Percentiles rank a stretch among this genome's conserved stretches.
phyloP scores from a whole-genome alignment of 2,113 vertebrate species.

The Arenaria interpres region DNA sequence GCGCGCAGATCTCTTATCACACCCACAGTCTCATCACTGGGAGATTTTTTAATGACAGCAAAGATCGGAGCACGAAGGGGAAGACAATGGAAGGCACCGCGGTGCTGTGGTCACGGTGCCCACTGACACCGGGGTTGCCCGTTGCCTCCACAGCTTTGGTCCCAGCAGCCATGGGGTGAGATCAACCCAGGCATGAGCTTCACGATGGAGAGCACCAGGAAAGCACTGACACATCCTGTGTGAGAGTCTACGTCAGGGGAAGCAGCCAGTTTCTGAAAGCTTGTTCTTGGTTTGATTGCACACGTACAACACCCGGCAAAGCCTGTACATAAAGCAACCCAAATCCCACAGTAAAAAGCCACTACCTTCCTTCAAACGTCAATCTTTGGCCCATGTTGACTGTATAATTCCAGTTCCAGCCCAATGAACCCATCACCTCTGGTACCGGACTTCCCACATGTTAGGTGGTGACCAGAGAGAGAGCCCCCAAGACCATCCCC shows the following conservation, averaged over 20 bases:
- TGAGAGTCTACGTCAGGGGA: accelerated
- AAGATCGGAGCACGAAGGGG: background rate
- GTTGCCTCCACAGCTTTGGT: background rate
- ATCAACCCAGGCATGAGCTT: background rate
- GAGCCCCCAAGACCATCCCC: background rate
- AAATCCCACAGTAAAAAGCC: background rate
- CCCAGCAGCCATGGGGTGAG: background rate
- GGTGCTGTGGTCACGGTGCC: accelerated
- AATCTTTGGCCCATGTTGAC: accelerated
- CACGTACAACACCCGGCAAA: background rate
- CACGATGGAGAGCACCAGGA: accelerated
- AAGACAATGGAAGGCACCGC: accelerated
- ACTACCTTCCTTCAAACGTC: background rate
- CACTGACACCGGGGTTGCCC: background rate
- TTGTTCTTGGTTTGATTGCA: background rate
- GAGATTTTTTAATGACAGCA: background rate
- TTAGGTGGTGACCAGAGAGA: background rate
- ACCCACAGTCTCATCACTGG: background rate
- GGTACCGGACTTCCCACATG: background rate
- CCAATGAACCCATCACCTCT: background rate
- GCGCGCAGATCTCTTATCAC: background rate
- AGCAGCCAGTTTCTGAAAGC: background rate
- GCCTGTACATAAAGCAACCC: background rate
- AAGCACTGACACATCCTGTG: accelerated
- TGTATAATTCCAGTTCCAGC: background rate